Percentiles rank a stretch among this genome's conserved stretches.
These are phyloP conservation scores for Mormyrops boulengeri DNA, from an alignment of 2,797 vertebrate species.

Conservation along the genomic window DNA sequence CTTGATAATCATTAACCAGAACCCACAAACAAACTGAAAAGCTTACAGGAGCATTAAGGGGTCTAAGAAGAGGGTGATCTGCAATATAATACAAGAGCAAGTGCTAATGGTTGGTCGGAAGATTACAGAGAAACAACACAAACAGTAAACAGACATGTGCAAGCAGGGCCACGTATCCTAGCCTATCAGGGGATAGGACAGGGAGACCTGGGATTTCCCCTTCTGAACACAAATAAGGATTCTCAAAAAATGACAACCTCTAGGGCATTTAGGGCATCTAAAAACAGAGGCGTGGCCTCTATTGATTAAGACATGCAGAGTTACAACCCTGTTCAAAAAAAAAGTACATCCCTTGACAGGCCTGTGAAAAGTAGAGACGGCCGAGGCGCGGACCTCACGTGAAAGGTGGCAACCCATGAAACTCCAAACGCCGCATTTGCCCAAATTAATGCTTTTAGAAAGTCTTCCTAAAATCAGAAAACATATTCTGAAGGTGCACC, in stretches of 20 bases:
- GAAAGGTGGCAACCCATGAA: slow-evolving; percentile 5
- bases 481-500: slow-evolving; percentile 41
- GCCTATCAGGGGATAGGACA: slow-evolving; percentile 15
- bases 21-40: not conserved
- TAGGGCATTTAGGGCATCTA: slow-evolving; percentile 42
- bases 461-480: slow-evolving; percentile 46
- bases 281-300: slow-evolving; percentile 49
- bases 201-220: slow-evolving; percentile 1
- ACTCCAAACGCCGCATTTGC: slow-evolving; percentile 27
- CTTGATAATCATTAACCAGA: not conserved
- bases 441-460: slow-evolving; percentile 27
- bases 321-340: slow-evolving; percentile 37
- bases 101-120: slow-evolving; percentile 15
- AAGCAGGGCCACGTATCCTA: not conserved
- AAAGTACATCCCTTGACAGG: slow-evolving; percentile 38
- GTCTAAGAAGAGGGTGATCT: not conserved
- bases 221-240: not conserved
- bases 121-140: slow-evolving; percentile 10
- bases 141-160: slow-evolving; percentile 11
- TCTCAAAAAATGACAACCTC: slow-evolving; percentile 35
- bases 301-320: slow-evolving; percentile 56
- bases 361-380: slow-evolving; percentile 42
- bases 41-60: not conserved
- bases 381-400: slow-evolving; percentile 23
- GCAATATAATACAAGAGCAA: slow-evolving; percentile 8